Evolutionary conservation across 35 echinoderm and acorn worm species (phyloP), one percentile per base, ranked within the genome.

Genomic region (Apostichopus parvimensis): DNA sequence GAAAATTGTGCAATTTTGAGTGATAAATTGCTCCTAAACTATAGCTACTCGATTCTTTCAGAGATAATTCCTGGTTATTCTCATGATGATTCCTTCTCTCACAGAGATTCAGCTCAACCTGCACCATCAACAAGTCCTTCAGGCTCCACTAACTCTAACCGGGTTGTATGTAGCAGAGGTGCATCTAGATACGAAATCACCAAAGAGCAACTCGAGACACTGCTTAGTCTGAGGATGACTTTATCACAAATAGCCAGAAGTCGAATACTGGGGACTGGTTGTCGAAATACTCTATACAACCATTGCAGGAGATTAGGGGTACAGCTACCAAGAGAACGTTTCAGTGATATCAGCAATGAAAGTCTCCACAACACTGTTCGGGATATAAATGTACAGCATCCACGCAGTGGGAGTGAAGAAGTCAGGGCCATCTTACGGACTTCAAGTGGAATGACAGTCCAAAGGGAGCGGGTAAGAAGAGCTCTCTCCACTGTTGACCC

Each of bases 391-490:
- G 28, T 55, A 6, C 15, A 91, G 24, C 89, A 91, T 13, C 71
- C 89, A 78, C 52, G 78, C 59, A 91, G 89, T 91, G 89, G 89
- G 54, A 34, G n/a, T 78, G 89, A 91, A 24, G 89, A 91, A 24
- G 72, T 91, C 8, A 34, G 89, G 53, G 89, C 72, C 11, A 57
- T 22, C 5, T 53, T 91, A 13, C 22, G 82, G 24, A 21, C 68
- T 28, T 57, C 91, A 57, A 57, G 78, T 53, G 91, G 91, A 7
- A 14, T 92, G 61, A 56, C 25, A 83, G 91, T 92, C 7, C 91
- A 83, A 83, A 58, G 78, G 59, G 8, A 64, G 25, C 52, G 78
- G 58, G 91, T 92, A 10, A 81, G 91, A 57, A 22, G 28, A 28
- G 75, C 78, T 57, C 21, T 92, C 12, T 34, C 20, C 9, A 9